Evolutionary conservation across 2,797 vertebrate genomes (phyloP).

Genomic region (Mus spretus): DNA sequence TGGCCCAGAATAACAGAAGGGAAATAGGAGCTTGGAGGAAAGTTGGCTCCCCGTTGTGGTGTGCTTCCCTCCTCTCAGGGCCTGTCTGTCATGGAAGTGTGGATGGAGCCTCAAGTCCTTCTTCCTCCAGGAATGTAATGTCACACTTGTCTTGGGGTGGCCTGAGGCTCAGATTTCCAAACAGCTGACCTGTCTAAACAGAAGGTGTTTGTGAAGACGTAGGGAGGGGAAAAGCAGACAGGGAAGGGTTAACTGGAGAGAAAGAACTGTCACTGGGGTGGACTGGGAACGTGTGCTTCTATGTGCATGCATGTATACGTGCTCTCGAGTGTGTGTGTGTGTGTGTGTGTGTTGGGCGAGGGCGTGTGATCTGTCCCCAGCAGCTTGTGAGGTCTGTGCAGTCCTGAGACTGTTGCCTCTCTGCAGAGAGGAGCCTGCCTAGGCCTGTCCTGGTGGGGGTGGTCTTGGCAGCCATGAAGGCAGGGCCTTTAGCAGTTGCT

Average conservation of each 20-base stretch:
- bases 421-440: not conserved
- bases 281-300: not conserved
- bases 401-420: not conserved
- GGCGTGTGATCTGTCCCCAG: not conserved
- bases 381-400: not conserved
- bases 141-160: not conserved
- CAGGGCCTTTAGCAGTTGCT: not conserved
- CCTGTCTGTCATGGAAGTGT: not conserved
- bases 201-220: not conserved
- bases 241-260: not conserved
- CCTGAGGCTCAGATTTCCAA: not conserved
- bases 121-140: not conserved
- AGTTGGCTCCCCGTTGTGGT: too few species aligned
- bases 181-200: not conserved
- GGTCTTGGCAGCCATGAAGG: not conserved
- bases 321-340: too few species aligned
- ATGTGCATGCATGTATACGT: too few species aligned
- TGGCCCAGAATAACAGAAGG: not conserved
- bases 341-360: not conserved
- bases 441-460: not conserved
- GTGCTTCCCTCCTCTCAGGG: not conserved
- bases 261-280: accelerated
- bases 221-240: not conserved
- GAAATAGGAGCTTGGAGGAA: not conserved
- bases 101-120: not conserved